Evolutionary conservation across 2,888 invertebrate species (phyloP).

Genomic region (Piscicola geometra): DNA sequence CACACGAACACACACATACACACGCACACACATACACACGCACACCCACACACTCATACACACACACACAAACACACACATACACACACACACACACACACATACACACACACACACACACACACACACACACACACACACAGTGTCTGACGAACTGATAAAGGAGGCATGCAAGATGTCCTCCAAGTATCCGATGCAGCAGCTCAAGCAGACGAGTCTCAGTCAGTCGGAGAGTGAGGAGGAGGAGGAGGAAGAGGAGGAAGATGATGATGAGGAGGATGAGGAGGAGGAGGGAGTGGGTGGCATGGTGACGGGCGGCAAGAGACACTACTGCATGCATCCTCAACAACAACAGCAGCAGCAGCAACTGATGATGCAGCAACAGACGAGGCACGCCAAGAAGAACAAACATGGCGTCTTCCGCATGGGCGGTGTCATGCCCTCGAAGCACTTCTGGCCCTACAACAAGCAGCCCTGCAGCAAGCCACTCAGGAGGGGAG

Average conservation of each 20-base stretch:
- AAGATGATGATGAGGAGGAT: constrained; percentile 15
- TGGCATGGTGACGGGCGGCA: background rate
- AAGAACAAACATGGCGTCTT: background rate
- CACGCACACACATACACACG: background rate
- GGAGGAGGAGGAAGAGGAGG: constrained; percentile 33
- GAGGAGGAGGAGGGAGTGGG: constrained; percentile 22
- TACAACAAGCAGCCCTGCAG: background rate
- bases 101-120: constrained; percentile 18
- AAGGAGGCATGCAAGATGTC: constrained; percentile 14
- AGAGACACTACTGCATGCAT: constrained; percentile 6
- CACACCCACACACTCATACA: background rate
- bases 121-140: background rate
- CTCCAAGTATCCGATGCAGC: background rate
- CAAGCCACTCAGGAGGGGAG: no score
- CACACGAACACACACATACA: no score
- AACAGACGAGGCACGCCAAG: background rate
- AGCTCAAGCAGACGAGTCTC: constrained; percentile 8
- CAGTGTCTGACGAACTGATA: constrained; percentile 27
- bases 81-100: constrained; percentile 18
- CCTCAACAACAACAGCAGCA: background rate
- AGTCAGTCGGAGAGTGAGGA: constrained; percentile 30
- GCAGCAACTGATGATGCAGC: background rate
- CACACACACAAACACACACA: constrained; percentile 16
- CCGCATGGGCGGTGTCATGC: background rate
- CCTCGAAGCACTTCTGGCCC: constrained; percentile 14